These are phyloP conservation scores for Macrotis lagotis DNA, from an alignment of 2,113 vertebrate genomes.

Conservation along the genomic window DNA sequence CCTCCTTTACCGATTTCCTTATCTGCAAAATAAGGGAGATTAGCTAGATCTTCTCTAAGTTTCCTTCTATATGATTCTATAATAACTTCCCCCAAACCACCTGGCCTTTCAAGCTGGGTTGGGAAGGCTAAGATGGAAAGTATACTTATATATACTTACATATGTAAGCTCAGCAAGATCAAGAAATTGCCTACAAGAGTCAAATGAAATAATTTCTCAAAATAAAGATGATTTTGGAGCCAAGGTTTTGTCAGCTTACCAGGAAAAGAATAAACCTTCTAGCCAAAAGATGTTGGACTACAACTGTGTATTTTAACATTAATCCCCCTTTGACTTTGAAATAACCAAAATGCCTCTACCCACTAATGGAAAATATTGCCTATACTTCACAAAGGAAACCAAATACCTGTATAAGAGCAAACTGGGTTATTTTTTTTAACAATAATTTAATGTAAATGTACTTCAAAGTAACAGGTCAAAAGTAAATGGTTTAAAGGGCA, in stretches of 20 bases:
- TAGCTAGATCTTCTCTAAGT: not conserved
- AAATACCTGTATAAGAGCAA: conserved; percentile 35
- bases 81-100: conserved; percentile 38
- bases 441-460: conserved; percentile 58
- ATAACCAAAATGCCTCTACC: conserved; percentile 41
- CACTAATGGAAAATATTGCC: conserved; percentile 49
- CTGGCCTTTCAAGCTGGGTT: not conserved
- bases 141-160: too few species aligned
- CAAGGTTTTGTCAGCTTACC: not conserved
- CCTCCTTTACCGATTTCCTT: not conserved
- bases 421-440: conserved; percentile 52
- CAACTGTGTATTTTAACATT: conserved; percentile 53
- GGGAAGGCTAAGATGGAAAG: not conserved
- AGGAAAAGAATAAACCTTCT: not conserved
- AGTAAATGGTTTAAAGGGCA: not conserved
- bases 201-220: not conserved
- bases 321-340: conserved; percentile 47
- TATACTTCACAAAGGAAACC: conserved; percentile 44
- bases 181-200: not conserved
- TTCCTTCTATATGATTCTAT: not conserved
- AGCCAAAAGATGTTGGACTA: not conserved
- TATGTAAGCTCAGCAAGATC: not conserved
- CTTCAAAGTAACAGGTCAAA: not conserved
- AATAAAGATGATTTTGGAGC: not conserved
- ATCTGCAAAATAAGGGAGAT: not conserved